Evolutionary conservation across 2,113 vertebrate species (phyloP).

Genomic region (Salminus brasiliensis): DNA sequence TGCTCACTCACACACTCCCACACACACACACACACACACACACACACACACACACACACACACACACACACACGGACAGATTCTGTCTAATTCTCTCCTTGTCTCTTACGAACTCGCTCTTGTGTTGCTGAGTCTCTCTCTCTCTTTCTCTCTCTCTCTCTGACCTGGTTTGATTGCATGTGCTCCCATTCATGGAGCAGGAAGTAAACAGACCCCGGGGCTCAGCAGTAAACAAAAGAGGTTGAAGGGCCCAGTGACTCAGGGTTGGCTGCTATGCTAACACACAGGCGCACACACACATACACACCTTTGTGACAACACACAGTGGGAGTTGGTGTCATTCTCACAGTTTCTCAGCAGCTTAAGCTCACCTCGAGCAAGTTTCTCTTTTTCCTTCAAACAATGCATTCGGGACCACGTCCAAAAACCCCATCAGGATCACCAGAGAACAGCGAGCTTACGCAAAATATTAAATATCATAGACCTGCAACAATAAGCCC

Average conservation of each 20-base stretch:
- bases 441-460: too few relatives aligned
- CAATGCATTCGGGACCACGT: not conserved
- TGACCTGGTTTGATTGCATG: slow-evolving; percentile 39
- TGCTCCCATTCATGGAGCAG: slow-evolving; percentile 28
- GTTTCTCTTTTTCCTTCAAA: not conserved
- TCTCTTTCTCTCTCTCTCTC: slow-evolving; percentile 14
- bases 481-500: too few relatives aligned
- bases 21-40: not conserved
- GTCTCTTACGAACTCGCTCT: not conserved
- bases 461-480: not conserved
- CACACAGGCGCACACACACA: not conserved
- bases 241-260: slow-evolving; percentile 1
- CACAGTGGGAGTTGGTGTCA: not conserved
- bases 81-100: slow-evolving; percentile 12
- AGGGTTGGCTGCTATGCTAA: not conserved
- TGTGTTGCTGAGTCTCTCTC: not conserved
- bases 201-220: slow-evolving; percentile 30
- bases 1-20: too few relatives aligned
- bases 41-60: not conserved
- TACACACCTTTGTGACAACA: not conserved
- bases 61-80: slow-evolving; percentile 5
- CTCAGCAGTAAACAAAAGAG: slow-evolving; percentile 32
- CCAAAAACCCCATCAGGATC: not conserved
- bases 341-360: not conserved
- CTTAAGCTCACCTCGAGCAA: not conserved